phyloP scores from a whole-genome alignment of 2,888 invertebrate genomes.

The Antitype chi region DNA sequence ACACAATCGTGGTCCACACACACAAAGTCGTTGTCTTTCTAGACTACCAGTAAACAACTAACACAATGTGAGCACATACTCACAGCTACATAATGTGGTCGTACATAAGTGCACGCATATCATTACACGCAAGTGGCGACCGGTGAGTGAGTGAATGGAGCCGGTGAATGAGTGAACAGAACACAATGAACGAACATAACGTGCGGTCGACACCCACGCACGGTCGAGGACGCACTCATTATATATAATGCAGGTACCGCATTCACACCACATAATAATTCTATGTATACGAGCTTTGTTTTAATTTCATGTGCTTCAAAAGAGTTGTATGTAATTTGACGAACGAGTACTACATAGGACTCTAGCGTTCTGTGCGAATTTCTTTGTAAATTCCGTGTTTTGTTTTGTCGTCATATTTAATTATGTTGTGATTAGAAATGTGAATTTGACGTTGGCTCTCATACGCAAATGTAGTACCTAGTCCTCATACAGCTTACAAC shows the following conservation, averaged over 20 bases:
- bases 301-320: constrained; percentile 25
- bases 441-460: not conserved
- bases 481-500: not conserved
- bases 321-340: constrained; percentile 5
- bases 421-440: not conserved
- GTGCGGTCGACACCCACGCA: constrained; percentile 16
- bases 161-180: constrained; percentile 32
- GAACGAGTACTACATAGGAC: not conserved
- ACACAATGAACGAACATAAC: constrained; percentile 28
- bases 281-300: constrained; percentile 38
- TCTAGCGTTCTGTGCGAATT: not conserved
- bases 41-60: not conserved
- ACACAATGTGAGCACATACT: not conserved
- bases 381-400: not conserved
- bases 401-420: not conserved
- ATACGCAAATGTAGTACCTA: not conserved
- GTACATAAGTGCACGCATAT: constrained; percentile 23
- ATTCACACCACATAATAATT: constrained; percentile 23
- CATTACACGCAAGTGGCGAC: constrained; percentile 18
- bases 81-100: constrained; percentile 13
- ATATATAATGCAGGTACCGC: constrained; percentile 18
- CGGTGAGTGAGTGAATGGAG: constrained; percentile 23
- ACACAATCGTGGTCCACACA: not conserved
- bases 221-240: constrained; percentile 1
- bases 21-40: not conserved